phyloP scores from a whole-genome alignment of 1,140 invertebrate species.

The Polypedilum pembai region DNA sequence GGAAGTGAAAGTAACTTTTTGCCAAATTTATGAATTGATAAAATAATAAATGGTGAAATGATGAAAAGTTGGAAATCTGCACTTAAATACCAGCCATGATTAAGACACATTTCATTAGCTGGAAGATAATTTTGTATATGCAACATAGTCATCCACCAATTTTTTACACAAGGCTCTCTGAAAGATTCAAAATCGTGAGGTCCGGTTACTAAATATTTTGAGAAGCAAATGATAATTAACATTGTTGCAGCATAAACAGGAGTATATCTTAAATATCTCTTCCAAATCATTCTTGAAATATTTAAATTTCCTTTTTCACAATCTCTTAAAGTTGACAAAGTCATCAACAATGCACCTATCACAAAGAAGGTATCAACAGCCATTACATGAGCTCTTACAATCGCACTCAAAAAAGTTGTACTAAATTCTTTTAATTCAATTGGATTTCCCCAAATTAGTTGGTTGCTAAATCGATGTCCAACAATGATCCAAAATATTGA shows the following conservation, averaged over 20 bases:
- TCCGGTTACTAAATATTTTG: not conserved
- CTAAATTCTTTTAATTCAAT: not conserved
- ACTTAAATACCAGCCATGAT: not conserved
- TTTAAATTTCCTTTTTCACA: not conserved
- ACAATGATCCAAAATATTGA: not conserved
- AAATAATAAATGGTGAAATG: not conserved
- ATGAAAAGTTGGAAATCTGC: not conserved
- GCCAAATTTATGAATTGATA: not conserved
- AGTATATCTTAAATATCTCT: not conserved
- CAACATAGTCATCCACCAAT: not conserved
- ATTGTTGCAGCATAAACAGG: not conserved
- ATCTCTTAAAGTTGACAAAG: not conserved
- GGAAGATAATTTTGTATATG: not conserved
- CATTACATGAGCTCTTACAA: not conserved
- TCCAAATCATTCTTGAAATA: not conserved
- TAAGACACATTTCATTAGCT: not conserved
- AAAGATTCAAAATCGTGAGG: not conserved
- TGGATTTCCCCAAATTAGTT: not conserved
- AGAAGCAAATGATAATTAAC: not conserved
- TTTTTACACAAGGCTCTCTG: not conserved
- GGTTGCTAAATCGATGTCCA: not conserved
- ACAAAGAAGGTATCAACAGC: not conserved
- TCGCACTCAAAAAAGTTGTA: not conserved
- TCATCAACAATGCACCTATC: not conserved
- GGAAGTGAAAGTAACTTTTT: not conserved